Base-by-base conservation (phyloP, 1,140 invertebrate species). In the Solen grandis region DNA sequence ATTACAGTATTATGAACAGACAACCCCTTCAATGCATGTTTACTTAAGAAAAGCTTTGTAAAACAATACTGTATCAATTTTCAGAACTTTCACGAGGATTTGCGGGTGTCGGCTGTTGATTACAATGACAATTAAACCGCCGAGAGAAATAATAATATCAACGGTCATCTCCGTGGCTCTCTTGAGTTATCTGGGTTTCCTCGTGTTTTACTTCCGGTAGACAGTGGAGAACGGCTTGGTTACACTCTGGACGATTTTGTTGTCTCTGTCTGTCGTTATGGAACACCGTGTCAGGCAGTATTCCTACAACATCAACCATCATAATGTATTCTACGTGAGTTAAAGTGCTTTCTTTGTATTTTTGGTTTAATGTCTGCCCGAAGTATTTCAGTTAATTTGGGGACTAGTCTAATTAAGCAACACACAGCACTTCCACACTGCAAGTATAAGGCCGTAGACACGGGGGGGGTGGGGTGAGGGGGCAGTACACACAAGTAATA, bases 171-270 rank as follows among this genome's bases (percentile, higher is more conserved):
- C n/a, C n/a, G 36, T 65, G 10, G 22, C 33, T 10, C 5, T 65
- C 25, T 36, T 65, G 2, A n/a, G 31, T 22, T 4, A 36, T n/a
- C 62, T 65, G 10, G 62, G 62, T 36, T 36, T 36, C 3, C 22
- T 65, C 4, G 62, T 65, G 31, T 65, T 65, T 41, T 36, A 36
- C 4, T n/a, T n/a, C n/a, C n/a, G n/a, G n/a, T n/a, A n/a, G n/a
- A n/a, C n/a, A n/a, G n/a, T n/a, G n/a, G n/a, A n/a, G n/a, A n/a
- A n/a, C n/a, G n/a, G n/a, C n/a, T n/a, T n/a, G n/a, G n/a, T n/a
- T n/a, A n/a, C n/a, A n/a, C n/a, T n/a, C n/a, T n/a, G n/a, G n/a
- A n/a, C n/a, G n/a, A n/a, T n/a, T n/a, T n/a, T n/a, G n/a, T n/a
- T n/a, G n/a, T n/a, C n/a, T n/a, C n/a, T n/a, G n/a, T n/a, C n/a